These are phyloP conservation scores for Schizotus pectinicornis DNA, from an alignment of 2,888 invertebrate genomes.

Conservation along the genomic window DNA sequence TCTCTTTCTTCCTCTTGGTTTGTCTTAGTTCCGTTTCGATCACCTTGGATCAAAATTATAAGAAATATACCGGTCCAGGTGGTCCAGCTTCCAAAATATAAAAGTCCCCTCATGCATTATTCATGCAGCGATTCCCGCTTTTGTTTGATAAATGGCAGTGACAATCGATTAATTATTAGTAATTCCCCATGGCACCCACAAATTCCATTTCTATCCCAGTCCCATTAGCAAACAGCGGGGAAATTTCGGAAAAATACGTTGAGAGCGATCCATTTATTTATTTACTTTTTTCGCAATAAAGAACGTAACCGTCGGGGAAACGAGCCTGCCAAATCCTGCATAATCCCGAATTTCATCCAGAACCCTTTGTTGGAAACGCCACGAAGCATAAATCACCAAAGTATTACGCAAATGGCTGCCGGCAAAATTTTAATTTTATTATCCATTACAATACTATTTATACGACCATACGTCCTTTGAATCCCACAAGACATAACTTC, in stretches of 20 bases:
- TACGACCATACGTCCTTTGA: not conserved
- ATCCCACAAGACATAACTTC: not conserved
- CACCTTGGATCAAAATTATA: no score
- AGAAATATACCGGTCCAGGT: no score
- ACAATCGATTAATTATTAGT: no score
- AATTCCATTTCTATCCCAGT: no score
- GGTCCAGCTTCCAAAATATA: no score
- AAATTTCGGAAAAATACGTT: no score
- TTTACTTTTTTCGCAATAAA: conserved; percentile 12
- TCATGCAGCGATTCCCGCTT: no score
- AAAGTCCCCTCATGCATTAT: no score
- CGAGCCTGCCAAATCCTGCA: conserved; percentile 17
- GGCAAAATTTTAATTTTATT: conserved; percentile 25
- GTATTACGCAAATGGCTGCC: conserved; percentile 25
- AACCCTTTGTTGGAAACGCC: conserved; percentile 21
- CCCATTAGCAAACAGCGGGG: no score
- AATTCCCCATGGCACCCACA: no score
- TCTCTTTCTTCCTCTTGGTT: not conserved
- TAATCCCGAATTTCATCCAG: conserved; percentile 25
- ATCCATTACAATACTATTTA: conserved; percentile 15
- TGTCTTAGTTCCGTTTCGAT: no score
- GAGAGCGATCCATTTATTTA: conserved; percentile 1
- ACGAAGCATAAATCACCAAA: conserved; percentile 25
- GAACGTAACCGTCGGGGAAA: conserved; percentile 10
- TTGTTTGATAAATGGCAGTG: no score